A percentile compares a stretch with the other conserved stretches of the same genome.
Evolutionary conservation across 2,888 invertebrate species (phyloP).

Genomic region (Oligia strigilis): DNA sequence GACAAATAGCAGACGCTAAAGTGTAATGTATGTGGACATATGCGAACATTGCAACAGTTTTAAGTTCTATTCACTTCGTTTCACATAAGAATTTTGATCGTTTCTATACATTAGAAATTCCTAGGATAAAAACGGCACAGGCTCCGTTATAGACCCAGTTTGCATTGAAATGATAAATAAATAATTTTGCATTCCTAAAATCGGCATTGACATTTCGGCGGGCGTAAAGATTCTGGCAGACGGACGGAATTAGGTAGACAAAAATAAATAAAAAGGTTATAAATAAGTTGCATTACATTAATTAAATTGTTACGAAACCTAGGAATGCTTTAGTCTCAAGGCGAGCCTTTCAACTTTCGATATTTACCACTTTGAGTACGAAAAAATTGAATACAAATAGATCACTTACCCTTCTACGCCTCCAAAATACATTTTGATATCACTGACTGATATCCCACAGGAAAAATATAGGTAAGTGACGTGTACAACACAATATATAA

Average conservation of each 20-base stretch:
- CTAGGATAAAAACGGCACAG: background rate
- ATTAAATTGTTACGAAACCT: constrained; percentile 70
- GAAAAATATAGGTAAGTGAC: constrained; percentile 24
- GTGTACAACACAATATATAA: constrained; percentile 60
- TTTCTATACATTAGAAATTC: background rate
- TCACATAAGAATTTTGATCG: background rate
- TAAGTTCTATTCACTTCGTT: background rate
- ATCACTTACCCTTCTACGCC: constrained; percentile 86
- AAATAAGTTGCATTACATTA: constrained; percentile 26
- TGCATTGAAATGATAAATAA: constrained; percentile 52
- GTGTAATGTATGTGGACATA: no score
- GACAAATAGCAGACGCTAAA: background rate
- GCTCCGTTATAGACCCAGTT: constrained; percentile 18
- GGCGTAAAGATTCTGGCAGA: constrained; percentile 30
- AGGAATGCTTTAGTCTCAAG: constrained; percentile 79
- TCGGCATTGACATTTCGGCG: constrained; percentile 73
- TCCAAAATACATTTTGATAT: constrained; percentile 80
- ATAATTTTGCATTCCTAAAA: constrained; percentile 51
- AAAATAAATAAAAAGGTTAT: constrained; percentile 26
- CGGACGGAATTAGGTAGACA: constrained; percentile 28
- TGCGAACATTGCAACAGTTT: background rate
- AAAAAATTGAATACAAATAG: constrained; percentile 44
- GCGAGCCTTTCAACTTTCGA: constrained; percentile 86
- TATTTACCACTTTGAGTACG: constrained; percentile 51
- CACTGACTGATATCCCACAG: constrained; percentile 51